Conservation (phyloP, 1,140 invertebrate genomes). For the Procambarus clarkii region DNA sequence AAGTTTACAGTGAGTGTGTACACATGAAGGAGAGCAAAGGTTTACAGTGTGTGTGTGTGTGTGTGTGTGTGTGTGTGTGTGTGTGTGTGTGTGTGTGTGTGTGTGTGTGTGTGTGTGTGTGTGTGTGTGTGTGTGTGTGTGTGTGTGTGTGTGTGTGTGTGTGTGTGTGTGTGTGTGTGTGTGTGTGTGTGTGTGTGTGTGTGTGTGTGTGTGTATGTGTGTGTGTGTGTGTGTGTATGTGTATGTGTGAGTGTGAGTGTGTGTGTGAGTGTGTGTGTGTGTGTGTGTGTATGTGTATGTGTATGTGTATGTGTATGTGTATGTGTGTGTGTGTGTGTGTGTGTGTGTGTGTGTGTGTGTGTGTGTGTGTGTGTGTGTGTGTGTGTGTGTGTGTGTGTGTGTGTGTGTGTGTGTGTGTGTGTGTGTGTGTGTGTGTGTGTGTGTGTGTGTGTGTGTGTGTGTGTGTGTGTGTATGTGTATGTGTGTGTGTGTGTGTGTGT, state of each 20-base stretch:
- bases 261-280: constrained; percentile 4
- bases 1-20: too few species aligned
- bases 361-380: too few species aligned
- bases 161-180: too few species aligned
- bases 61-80: neutral
- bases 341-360: neutral
- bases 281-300: constrained; percentile 12
- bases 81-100: neutral
- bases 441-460: neutral
- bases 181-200: neutral
- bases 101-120: constrained; percentile 3
- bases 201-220: constrained; percentile 2
- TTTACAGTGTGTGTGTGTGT: neutral
- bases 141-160: constrained; percentile 3
- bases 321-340: constrained; percentile 12
- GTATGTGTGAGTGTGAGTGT: neutral
- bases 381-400: too few species aligned
- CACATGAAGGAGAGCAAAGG: too few species aligned
- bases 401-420: too few species aligned
- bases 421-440: too few species aligned
- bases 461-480: neutral
- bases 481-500: constrained; percentile 3
- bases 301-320: constrained; percentile 12
- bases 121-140: constrained; percentile 3
- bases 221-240: constrained; percentile 12